These are phyloP conservation scores for Meda fulgida DNA, from an alignment of 2,797 vertebrate species.

Conservation along the genomic window DNA sequence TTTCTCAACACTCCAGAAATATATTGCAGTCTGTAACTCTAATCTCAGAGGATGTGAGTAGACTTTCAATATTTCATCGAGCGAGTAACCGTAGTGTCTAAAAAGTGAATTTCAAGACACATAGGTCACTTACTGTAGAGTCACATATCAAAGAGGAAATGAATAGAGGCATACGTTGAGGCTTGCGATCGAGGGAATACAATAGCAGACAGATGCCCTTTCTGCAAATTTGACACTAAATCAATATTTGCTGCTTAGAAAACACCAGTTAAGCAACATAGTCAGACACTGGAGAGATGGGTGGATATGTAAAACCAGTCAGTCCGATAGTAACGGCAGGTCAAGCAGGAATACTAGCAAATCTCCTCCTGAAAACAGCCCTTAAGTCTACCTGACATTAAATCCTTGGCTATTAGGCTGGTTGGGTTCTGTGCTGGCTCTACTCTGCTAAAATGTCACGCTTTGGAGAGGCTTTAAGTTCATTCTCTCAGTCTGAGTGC, in stretches of 20 bases:
- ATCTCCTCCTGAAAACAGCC: slow-evolving; percentile 17
- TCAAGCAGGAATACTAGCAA: slow-evolving; percentile 19
- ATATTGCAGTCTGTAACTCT: slow-evolving; percentile 25
- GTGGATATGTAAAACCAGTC: slow-evolving; percentile 8
- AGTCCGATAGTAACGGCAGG: not conserved
- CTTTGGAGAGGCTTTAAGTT: slow-evolving; percentile 46
- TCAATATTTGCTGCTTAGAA: slow-evolving; percentile 32
- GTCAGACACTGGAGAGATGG: slow-evolving; percentile 16
- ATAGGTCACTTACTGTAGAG: slow-evolving; percentile 24
- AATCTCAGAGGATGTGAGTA: not conserved
- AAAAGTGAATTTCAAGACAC: slow-evolving; percentile 31
- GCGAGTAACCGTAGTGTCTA: not conserved
- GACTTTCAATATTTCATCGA: slow-evolving; percentile 6
- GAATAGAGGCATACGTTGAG: not conserved
- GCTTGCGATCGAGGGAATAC: slow-evolving; percentile 29
- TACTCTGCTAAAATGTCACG: slow-evolving; percentile 32
- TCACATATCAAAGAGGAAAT: slow-evolving; percentile 2
- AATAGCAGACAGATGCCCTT: slow-evolving; percentile 26
- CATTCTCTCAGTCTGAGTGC: slow-evolving; percentile 47
- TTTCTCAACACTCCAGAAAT: slow-evolving; percentile 40
- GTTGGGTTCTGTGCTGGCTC: slow-evolving; percentile 21
- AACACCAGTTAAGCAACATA: slow-evolving; percentile 25
- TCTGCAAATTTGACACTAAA: slow-evolving; percentile 41
- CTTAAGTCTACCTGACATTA: slow-evolving; percentile 40
- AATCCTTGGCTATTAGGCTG: slow-evolving; percentile 44